phyloP scores from a whole-genome alignment of 2,797 vertebrate species.

The Staurois parvus region DNA sequence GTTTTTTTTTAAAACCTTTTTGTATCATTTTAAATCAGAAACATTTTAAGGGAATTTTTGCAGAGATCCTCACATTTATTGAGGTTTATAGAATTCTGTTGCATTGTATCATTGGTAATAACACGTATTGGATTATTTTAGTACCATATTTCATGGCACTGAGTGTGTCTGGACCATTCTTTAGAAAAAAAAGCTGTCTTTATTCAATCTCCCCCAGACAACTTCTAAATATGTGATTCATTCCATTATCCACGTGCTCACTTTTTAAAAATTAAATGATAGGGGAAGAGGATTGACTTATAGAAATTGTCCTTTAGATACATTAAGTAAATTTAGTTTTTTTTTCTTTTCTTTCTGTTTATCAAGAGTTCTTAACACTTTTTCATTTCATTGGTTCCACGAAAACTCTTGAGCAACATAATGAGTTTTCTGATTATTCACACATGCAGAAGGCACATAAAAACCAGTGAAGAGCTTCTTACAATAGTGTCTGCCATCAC shows the following conservation, averaged over 20 bases:
- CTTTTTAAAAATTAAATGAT: background rate
- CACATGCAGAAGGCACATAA: conserved; percentile 46
- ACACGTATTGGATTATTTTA: background rate
- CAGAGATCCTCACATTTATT: no score
- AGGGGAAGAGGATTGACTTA: conserved; percentile 68
- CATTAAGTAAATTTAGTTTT: conserved; percentile 80
- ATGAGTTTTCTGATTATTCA: conserved; percentile 56
- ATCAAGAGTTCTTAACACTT: conserved; percentile 30
- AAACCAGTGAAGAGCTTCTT: conserved; percentile 36
- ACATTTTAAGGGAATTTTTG: no score
- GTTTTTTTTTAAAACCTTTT: no score
- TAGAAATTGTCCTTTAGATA: conserved; percentile 71
- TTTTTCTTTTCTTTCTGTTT: conserved; percentile 58
- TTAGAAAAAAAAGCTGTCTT: background rate
- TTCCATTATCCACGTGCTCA: conserved; percentile 73
- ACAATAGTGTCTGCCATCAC: conserved; percentile 48
- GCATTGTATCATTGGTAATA: no score
- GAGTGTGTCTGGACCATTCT: background rate
- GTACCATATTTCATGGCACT: background rate
- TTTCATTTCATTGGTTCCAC: conserved; percentile 41
- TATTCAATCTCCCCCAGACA: background rate
- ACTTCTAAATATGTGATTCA: conserved; percentile 12
- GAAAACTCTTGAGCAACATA: conserved; percentile 39
- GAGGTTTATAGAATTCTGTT: no score
- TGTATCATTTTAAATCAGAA: no score